Evolutionary conservation across 2,113 vertebrate species (phyloP), one percentile per base, ranked within the genome.

Genomic region (Rhizomys pruinosus): DNA sequence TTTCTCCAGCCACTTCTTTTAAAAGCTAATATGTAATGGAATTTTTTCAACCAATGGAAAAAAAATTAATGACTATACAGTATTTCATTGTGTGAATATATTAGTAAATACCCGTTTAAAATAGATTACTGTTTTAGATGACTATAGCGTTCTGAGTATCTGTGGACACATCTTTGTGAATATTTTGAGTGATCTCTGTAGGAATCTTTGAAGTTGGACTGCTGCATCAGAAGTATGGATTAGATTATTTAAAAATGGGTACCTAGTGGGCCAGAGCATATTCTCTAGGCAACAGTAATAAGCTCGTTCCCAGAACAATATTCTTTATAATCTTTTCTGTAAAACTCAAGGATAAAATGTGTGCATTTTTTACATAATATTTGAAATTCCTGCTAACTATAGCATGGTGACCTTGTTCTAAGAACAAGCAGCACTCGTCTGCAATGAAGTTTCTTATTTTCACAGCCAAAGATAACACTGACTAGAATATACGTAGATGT

Each of bases 291-390:
- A 91, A 78, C 55, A 76, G 37, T 84, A 57, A 87, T 76, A 87
- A 95, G 68, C 39, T 93, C 64, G 20, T 77, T 94, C 55, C 55
- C 17, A 57, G 61, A 34, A 78, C 84, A 92, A 59, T 68, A 90
- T 55, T 86, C 11, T 39, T 91, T 94, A 93, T 72, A 87, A 89
- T 88, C 44, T 91, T 32, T 93, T n/a, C 39, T 90, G 7, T 74
- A 82, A 96, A 94, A 90, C 73, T 86, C 34, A 92, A 34, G 73
- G 27, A 39, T 93, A 93, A 96, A 95, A 91, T 91, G 6, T 87
- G 7, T 42, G 90, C 7, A 8, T 92, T 93, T 86, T n/a, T 96
- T 94, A 42, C 29, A 68, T 17, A 59, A 3, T 1, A 95, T 55
- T 77, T 86, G 88, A 96, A 93, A 66, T 57, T 93, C 10, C 66